Evolutionary conservation across 2,888 invertebrate genomes (phyloP), one percentile per base, ranked within the genome.

Genomic region (Drosophila mulleri): DNA sequence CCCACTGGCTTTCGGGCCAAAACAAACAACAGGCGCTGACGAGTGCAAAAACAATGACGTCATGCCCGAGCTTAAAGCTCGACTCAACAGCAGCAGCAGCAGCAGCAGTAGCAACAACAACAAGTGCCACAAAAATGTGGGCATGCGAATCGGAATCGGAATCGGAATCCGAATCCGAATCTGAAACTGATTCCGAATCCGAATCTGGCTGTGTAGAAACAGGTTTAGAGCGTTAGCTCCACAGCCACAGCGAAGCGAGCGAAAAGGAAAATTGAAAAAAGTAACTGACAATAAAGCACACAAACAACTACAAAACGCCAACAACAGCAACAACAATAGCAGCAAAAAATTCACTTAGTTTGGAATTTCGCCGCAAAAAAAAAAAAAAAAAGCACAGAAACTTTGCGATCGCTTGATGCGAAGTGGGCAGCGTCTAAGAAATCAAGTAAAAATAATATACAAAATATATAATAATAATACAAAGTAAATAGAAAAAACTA

Each of bases 41-140:
- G 67, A 64, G 65, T 73, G 73, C 78, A 56, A 67, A 90, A 89
- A 84, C 83, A 75, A 87, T 90, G 90, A 90, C 90, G 91, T 91
- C 90, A 91, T 78, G 53, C 52, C 90, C 23, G 47, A 90, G 82
- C 82, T 86, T 75, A 57, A 90, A 89, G 88, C 81, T 79, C 72
- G 57, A 39, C 59, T 69, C 44, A 18, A 29, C 39, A 64, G 69
- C 48, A 35, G 37, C 29, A 26, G 20, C 29, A 65, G 5, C 26
- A 7, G 26, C 71, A 64, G 67, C 48, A 29, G 42, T 20, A 29
- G 23, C 29, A 65, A 60, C 62, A 59, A 65, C 61, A 72, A 68
- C 66, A 63, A 50, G 54, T 67, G 48, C 52, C 53, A 62, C 58
- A 67, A 63, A 74, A 79, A 86, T 84, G 84, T 86, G 88, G 83